A percentile compares a stretch with the other conserved stretches of the same genome.
Conservation (phyloP, 2,113 vertebrate genomes). For the Struthidea cinerea region DNA sequence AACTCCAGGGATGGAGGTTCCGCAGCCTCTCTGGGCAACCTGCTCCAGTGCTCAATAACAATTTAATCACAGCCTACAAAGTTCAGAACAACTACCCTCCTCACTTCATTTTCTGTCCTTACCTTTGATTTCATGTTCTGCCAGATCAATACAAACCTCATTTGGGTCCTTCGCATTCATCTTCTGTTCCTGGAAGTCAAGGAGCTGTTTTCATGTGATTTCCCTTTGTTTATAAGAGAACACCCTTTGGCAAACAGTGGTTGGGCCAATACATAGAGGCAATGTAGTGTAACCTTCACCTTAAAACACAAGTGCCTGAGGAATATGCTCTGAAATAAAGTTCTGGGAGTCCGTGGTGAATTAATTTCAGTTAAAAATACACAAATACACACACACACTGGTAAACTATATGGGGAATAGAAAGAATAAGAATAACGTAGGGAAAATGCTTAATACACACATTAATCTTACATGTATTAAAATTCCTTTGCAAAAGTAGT, state of each 20-base stretch:
- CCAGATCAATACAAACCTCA: slow-evolving; percentile 37
- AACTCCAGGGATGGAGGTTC: not conserved
- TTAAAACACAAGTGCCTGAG: not conserved
- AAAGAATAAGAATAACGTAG: not conserved
- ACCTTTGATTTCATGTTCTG: not conserved
- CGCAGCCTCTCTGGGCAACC: not conserved
- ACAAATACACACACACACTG: no score
- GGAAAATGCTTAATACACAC: not conserved
- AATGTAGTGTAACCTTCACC: not conserved
- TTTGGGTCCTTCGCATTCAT: not conserved
- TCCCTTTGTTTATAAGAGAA: not conserved
- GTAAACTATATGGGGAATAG: not conserved
- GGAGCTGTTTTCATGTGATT: not conserved
- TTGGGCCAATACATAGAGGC: not conserved
- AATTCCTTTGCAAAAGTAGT: not conserved
- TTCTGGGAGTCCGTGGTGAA: not conserved
- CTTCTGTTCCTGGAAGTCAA: not conserved
- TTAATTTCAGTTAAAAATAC: not conserved
- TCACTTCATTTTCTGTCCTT: slow-evolving; percentile 40
- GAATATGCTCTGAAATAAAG: not conserved
- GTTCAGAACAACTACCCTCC: slow-evolving; percentile 17
- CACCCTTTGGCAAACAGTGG: not conserved
- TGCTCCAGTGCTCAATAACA: not conserved
- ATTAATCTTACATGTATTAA: not conserved
- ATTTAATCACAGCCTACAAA: not conserved